Conservation (phyloP, 1,140 invertebrate genomes). For the Drosophila chauvacae region DNA sequence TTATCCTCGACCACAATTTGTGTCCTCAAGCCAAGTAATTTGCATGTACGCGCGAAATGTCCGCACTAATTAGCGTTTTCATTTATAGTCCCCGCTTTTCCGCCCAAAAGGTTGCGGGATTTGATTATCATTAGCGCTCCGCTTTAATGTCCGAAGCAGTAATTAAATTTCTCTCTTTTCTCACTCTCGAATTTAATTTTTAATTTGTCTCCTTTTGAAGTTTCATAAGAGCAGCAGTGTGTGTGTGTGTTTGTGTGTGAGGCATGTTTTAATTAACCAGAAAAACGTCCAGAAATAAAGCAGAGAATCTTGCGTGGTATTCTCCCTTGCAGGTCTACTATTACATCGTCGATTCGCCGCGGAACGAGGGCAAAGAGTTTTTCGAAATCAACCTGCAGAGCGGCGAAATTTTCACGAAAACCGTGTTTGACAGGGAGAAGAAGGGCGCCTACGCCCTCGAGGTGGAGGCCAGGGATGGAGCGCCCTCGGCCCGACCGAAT, state of each 20-base stretch:
- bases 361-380: slow-evolving; percentile 96
- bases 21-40: slow-evolving; percentile 78
- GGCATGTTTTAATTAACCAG: slow-evolving; percentile 41
- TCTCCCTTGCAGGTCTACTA: slow-evolving; percentile 90
- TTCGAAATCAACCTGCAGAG: slow-evolving; percentile 97
- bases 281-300: slow-evolving; percentile 33
- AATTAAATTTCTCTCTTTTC: slow-evolving; percentile 54
- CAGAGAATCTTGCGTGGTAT: slow-evolving; percentile 1
- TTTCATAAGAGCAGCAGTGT: slow-evolving; percentile 2
- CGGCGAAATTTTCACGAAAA: slow-evolving; percentile 96
- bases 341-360: slow-evolving; percentile 94
- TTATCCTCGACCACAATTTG: slow-evolving; percentile 50
- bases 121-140: slow-evolving; percentile 69
- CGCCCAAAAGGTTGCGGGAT: slow-evolving; percentile 30
- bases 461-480: slow-evolving; percentile 96
- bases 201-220: slow-evolving; percentile 37
- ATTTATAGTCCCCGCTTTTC: slow-evolving; percentile 50
- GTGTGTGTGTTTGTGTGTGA: background rate
- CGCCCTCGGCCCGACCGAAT: slow-evolving; percentile 95
- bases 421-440: slow-evolving; percentile 97
- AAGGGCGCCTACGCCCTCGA: slow-evolving; percentile 97
- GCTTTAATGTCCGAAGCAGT: slow-evolving; percentile 61
- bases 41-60: slow-evolving; percentile 75
- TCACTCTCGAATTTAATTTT: slow-evolving; percentile 38
- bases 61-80: slow-evolving; percentile 76